Evolutionary conservation across 2,888 invertebrate species (phyloP), one percentile per base, ranked within the genome.

Genomic region (Pseudanteris insignis): DNA sequence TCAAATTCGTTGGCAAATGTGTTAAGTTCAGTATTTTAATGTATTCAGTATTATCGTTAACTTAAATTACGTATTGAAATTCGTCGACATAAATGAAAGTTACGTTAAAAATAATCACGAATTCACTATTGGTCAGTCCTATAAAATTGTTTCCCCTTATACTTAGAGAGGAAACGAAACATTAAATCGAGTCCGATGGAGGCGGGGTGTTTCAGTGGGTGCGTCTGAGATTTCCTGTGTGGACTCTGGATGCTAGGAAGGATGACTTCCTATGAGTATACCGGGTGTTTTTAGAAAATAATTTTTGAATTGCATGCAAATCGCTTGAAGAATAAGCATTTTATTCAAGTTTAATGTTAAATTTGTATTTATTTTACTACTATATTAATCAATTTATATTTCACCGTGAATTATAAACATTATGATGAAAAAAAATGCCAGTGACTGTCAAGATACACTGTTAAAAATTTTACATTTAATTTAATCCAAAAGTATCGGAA

Each of bases 181-280:
- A 77, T 77, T 76, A 77, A 77, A 77, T 77, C 73, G 76, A 67
- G 73, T 70, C 75, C 71, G 73, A 72, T 67, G 69, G 71, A 73
- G 75, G 74, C 70, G 73, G 76, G 71, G 69, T 76, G 77, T 77
- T 77, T 75, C 76, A 75, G 76, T 77, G 77, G 77, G 77, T 77
- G 77, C 77, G 77, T 76, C 76, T 71, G 76, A 77, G 77, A 77
- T 77, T 77, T 77, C 77, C 77, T 77, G 77, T 77, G 70, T 67
- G 66, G 70, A 67, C 72, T 70, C 69, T 70, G 70, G 68, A 70
- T 70, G 68, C 67, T 70, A 73, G 21, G 72, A 72, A 72, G 68
- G 67, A 73, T 69, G 67, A 68, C 69, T 73, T 70, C 70, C 71
- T 68, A 70, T 66, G 64, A 69, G 62, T 50, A 64, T 48, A 54